Evolutionary conservation across 2,797 vertebrate species (phyloP), one percentile per base, ranked within the genome.

Genomic region (Dicrostonyx torquatus): DNA sequence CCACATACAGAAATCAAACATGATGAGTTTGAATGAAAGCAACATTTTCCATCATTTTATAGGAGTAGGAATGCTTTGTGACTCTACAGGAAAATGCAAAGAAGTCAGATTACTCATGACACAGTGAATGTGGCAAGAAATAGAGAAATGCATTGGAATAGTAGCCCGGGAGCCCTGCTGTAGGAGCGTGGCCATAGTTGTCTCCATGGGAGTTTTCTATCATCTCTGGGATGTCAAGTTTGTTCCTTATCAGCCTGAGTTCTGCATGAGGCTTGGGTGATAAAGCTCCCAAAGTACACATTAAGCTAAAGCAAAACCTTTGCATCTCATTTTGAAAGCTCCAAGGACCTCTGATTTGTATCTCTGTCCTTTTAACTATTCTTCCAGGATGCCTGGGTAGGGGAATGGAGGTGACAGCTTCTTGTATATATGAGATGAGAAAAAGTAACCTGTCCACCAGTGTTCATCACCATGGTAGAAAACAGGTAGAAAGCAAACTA

Each of bases 161-260:
- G 2, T 26, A 72, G 6, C 40, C 18, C 18, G 4, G n/a, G 43
- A 34, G 7, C 55, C 15, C 22, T 20, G 34, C 11, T 13, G 1
- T 18, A 37, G 55, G 4, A 55, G 0, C 11, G 20, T 43, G 14
- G 29, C 31, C 34, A 18, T 0, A 1, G 2, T 55, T 68, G 5
- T 72, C 26, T 26, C 77, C 58, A 58, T 75, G 8, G 5, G 31
- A 73, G 53, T 82, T 20, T 43, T 85, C 45, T 53, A 0, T 5
- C 40, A 26, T 86, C 45, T 79, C 29, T 48, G 8, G 48, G 86
- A 83, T 64, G 29, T 14, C 4, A 45, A 78, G 20, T n/a, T 26
- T 93, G 26, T 13, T 93, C 79, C 50, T 22, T 40, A 86, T 87
- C 40, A 68, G 2, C 34, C 2, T 58, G n/a, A 73, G 24, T 43